Conservation (phyloP, 2,797 vertebrate species). For the Psittacula echo region DNA sequence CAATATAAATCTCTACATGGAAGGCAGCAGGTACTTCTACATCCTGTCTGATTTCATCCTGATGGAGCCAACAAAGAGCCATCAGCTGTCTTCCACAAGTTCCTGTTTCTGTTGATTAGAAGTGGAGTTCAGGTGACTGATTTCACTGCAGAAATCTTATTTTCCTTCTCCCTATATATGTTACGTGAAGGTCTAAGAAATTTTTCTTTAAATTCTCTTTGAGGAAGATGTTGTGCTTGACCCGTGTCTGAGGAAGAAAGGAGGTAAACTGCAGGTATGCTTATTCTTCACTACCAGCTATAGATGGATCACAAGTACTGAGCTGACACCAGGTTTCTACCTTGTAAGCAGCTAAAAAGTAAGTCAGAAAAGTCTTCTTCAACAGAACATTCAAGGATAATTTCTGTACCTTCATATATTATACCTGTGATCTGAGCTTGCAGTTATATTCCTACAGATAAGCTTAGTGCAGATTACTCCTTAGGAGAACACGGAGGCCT, state of each 20-base stretch:
- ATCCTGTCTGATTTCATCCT: too few relatives aligned
- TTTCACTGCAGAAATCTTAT: too few relatives aligned
- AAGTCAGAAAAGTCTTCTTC: not conserved
- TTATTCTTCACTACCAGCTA: not conserved
- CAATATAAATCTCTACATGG: too few relatives aligned
- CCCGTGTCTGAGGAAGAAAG: not conserved
- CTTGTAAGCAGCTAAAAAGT: not conserved
- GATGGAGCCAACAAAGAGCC: too few relatives aligned
- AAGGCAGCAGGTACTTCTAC: too few relatives aligned
- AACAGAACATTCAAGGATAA: not conserved
- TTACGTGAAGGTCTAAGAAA: not conserved
- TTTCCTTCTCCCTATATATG: too few relatives aligned
- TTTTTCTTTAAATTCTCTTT: not conserved
- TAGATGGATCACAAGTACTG: not conserved
- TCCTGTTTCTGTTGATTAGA: too few relatives aligned
- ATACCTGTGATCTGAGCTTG: not conserved
- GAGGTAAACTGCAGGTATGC: not conserved
- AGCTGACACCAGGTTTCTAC: not conserved
- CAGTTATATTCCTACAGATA: not conserved
- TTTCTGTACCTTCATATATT: not conserved
- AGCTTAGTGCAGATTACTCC: not conserved
- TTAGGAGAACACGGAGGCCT: not conserved
- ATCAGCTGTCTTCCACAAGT: too few relatives aligned
- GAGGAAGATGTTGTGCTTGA: not conserved
- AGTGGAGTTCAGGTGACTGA: too few relatives aligned